Conservation (phyloP, 2,113 vertebrate genomes). For the Pungitius pungitius region DNA sequence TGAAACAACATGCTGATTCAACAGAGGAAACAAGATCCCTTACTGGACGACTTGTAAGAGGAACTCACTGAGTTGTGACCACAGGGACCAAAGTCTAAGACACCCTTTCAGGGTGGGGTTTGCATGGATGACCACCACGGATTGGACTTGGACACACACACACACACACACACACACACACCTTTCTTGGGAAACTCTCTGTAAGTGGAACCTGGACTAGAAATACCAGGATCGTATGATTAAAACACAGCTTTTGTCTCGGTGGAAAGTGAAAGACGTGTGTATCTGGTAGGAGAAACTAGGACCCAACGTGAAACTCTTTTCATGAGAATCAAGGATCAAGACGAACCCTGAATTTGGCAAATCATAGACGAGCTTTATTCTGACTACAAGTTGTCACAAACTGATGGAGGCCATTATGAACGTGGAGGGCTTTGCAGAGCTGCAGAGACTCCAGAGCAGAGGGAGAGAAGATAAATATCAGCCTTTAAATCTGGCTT, state of each 20-base stretch:
- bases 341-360: not conserved
- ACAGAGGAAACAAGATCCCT: too few species aligned
- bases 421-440: conserved; percentile 20
- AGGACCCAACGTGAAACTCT: not conserved
- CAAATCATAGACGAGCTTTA: not conserved
- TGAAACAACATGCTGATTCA: not conserved
- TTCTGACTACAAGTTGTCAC: not conserved
- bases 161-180: too few species aligned
- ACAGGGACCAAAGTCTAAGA: not conserved
- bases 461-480: conserved; percentile 40
- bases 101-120: too few species aligned
- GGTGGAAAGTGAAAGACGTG: not conserved
- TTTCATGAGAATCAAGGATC: not conserved
- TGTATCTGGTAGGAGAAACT: not conserved
- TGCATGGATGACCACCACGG: too few species aligned
- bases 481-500: conserved; percentile 61
- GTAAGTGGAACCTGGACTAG: too few species aligned
- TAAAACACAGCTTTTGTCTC: not conserved
- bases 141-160: too few species aligned
- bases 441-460: conserved; percentile 24
- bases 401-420: not conserved
- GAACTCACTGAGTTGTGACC: not conserved
- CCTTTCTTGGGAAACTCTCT: too few species aligned
- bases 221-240: too few species aligned
- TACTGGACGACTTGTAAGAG: too few species aligned